Base-by-base conservation (phyloP, 2,888 invertebrate species). In the Ernsta delagoae region DNA sequence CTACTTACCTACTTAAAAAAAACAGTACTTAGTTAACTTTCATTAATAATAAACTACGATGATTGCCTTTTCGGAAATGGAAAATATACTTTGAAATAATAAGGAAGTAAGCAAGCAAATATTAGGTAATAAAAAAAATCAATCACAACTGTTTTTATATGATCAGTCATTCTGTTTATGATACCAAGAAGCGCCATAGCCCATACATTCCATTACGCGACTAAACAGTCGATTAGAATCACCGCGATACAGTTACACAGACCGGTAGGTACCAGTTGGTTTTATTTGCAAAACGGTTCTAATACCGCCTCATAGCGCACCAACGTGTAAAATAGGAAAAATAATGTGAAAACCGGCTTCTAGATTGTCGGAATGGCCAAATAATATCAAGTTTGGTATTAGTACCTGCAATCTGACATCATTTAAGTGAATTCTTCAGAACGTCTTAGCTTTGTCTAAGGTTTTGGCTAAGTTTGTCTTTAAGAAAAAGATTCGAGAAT, bases 221-320 rank as follows among this genome's bases (percentile, higher is more conserved):
- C 56, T 34, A 34, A 56, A n/a, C 4, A 54, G 34, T 31, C 34
- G 56, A 56, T 56, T 34, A 56, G 34, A 31, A 34, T 56, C 24
- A 5, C 8, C 9, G 1, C 8, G 48, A 36, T 61, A 60, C 61
- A 61, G 61, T 61, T 61, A 61, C 9, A 5, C 8, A 16, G 12
- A 61, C 61, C 16, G 48, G 36, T 61, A 36, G n/a, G n/a, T n/a
- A n/a, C 34, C 5, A 34, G 34, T 34, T 56, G 6, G 48, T 61
- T 61, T 61, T 61, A 36, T 61, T 61, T 50, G 50, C 50, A 3
- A 61, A 61, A 60, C 45, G 60, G 24, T 60, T 50, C 50, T 56
- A 34, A 34, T n/a, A 34, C 11, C 4, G 34, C n/a, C 56, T 11
- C 56, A 45, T 60, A 31, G 24, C 43, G 12, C 16, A 50, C 56